Conservation (phyloP, 2,113 vertebrate genomes). For the Phyllostomus hastatus region DNA sequence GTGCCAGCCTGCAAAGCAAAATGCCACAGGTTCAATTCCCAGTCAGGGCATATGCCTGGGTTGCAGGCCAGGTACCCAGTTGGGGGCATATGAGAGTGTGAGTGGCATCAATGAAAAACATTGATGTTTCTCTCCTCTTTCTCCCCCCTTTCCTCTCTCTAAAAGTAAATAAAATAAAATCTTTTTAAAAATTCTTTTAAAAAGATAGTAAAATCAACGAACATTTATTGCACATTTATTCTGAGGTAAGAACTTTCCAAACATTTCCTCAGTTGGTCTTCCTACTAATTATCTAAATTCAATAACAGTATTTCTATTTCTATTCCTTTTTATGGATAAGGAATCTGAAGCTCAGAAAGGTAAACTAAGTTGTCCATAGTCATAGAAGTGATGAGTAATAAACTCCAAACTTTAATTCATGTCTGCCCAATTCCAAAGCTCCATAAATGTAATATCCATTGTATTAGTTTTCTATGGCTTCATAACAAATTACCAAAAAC, state of each 20-base stretch:
- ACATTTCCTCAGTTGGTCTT: neutral
- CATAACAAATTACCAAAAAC: neutral
- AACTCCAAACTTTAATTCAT: neutral
- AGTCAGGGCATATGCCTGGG: neutral
- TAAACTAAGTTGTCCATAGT: neutral
- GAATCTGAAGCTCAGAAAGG: neutral
- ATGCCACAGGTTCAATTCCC: neutral
- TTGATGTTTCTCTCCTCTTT: too few relatives aligned
- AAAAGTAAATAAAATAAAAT: too few relatives aligned
- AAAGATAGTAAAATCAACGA: neutral
- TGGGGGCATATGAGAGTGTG: too few relatives aligned
- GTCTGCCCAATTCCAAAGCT: neutral
- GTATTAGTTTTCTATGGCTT: neutral
- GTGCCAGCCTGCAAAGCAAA: too few relatives aligned
- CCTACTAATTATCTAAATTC: neutral
- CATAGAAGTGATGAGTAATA: neutral
- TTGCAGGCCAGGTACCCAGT: too few relatives aligned
- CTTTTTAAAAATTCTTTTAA: too few relatives aligned
- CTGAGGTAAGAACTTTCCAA: neutral
- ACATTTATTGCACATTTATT: neutral
- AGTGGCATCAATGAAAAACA: neutral
- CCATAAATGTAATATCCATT: neutral
- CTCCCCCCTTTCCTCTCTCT: neutral
- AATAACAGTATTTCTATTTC: neutral
- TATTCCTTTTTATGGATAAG: neutral